Base-by-base conservation (phyloP, 2,888 invertebrate genomes). In the Erynnis tages region DNA sequence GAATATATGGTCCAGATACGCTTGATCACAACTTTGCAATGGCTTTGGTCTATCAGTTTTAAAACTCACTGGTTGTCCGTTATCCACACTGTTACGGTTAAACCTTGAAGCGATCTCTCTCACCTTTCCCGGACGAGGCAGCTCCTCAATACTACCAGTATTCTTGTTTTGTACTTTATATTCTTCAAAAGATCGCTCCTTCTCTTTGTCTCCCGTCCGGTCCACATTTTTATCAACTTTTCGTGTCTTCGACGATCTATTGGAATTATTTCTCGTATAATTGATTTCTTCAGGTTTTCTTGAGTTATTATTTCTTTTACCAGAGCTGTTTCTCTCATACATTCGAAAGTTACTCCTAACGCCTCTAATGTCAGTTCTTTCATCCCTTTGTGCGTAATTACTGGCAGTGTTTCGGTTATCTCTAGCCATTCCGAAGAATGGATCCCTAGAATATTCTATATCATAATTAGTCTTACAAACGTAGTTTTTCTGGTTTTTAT, bases 1-100 rank as follows among this genome's bases (percentile, higher is more conserved):
- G 66, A 92, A 92, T 58, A 92, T 85, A 61, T 92, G 91, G 66
- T 92, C 91, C 63, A 92, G 86, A 73, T 92, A 92, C 54, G 91
- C 90, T 69, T 92, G 91, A 63, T 91, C 91, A 62, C 82, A 90
- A 61, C 89, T 88, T 65, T 91, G 92, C 55, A 92, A 68, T 7
- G 92, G 91, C 67, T 90, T 91, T 25, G 92, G 92, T 70, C 92
- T 83, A 6, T 84, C 75, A 57, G 79, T 86, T 56, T 69, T 85
- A 29, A 65, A 60, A 57, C 77, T 75, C 55, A 66, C 61, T 38
- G 45, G 38, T 29, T 45, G 29, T 30, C 30, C 52, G 34, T 70
- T 79, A 54, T 71, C 73, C 50, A 62, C 62, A 62, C 76, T 82
- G 54, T 76, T 78, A 54, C 73, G 79, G 55, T 89, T 80, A 55